Evolutionary conservation across 2,113 vertebrate genomes (phyloP).

Genomic region (Triplophysa tibetana): DNA sequence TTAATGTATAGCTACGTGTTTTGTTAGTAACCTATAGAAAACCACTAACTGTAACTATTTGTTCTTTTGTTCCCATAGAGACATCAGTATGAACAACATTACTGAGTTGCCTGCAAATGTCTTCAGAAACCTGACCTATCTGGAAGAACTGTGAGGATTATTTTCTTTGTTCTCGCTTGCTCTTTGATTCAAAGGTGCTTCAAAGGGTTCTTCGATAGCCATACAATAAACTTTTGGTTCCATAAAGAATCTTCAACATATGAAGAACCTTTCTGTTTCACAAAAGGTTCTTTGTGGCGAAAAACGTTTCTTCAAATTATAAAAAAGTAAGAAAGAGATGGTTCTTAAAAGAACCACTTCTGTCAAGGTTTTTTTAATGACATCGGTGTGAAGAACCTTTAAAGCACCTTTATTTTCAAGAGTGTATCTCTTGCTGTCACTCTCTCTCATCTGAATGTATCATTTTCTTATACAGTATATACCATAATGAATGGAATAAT

Average conservation of each 20-base stretch:
- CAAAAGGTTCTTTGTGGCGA: too few relatives aligned
- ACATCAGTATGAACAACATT: slow-evolving; percentile 99
- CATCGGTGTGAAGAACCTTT: too few relatives aligned
- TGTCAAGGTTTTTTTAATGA: too few relatives aligned
- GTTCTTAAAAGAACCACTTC: too few relatives aligned
- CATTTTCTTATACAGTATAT: slow-evolving; percentile 2
- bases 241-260: too few relatives aligned
- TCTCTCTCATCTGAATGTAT: slow-evolving; percentile 58
- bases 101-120: slow-evolving; percentile 91
- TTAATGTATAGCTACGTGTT: neutral
- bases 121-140: slow-evolving; percentile 91
- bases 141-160: slow-evolving; percentile 95
- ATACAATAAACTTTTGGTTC: too few relatives aligned
- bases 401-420: too few relatives aligned
- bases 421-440: slow-evolving; percentile 23
- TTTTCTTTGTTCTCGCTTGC: slow-evolving; percentile 2
- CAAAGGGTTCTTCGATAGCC: too few relatives aligned
- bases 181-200: neutral
- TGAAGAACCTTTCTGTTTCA: too few relatives aligned
- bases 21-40: neutral
- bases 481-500: neutral
- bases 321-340: too few relatives aligned
- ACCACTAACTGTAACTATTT: slow-evolving; percentile 6
- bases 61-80: slow-evolving; percentile 74
- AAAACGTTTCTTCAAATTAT: too few relatives aligned